These are phyloP conservation scores for Cheilosia scutellata DNA, from an alignment of 2,888 invertebrate species.

Conservation along the genomic window DNA sequence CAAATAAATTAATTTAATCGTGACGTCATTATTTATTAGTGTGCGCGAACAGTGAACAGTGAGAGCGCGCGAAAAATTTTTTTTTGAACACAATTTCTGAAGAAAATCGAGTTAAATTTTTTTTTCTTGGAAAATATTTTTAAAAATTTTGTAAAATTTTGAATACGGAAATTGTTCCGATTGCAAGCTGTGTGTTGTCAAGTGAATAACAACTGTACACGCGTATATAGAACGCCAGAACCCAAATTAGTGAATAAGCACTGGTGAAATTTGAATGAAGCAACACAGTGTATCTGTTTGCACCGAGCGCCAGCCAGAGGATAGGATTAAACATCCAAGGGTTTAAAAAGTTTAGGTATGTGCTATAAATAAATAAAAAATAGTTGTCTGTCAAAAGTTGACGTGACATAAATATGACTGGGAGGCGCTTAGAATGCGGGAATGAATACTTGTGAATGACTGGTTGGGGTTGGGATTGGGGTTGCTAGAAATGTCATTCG, in stretches of 20 bases:
- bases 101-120: constrained; percentile 10
- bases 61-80: constrained; percentile 20
- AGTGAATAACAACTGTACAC: background rate
- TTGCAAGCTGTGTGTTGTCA: constrained; percentile 39
- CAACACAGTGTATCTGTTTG: constrained; percentile 12
- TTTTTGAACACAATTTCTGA: background rate
- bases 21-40: constrained; percentile 45
- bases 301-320: constrained; percentile 35
- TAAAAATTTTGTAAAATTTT: constrained; percentile 20
- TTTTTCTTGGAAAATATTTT: constrained; percentile 34
- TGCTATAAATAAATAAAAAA: background rate
- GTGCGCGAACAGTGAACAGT: constrained; percentile 2
- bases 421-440: background rate
- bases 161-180: constrained; percentile 35
- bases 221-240: background rate
- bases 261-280: constrained; percentile 41
- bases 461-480: no score
- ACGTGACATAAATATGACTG: background rate
- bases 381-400: background rate
- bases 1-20: background rate
- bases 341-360: constrained; percentile 72
- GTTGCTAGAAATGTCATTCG: no score
- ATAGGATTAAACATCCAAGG: constrained; percentile 59
- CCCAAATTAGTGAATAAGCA: constrained; percentile 29
- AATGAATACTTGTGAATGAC: no score